A percentile compares a stretch with the other conserved stretches of the same genome.
Evolutionary conservation across 2,888 invertebrate species (phyloP).

Genomic region (Scaptomyza reducta): DNA sequence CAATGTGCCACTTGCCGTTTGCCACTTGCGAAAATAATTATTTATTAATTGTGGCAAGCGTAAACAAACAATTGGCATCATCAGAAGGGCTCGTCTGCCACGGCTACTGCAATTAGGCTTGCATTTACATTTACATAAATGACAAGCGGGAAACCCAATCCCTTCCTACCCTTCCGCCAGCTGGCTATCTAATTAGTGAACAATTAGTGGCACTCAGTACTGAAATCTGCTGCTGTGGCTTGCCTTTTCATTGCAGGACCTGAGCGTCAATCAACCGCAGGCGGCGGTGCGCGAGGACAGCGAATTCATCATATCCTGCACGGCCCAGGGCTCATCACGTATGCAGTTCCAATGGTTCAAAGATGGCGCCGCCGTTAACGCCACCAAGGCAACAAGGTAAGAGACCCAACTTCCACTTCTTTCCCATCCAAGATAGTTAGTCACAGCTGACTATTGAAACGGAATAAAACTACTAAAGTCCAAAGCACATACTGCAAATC

Average conservation of each 20-base stretch:
- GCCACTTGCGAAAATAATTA: constrained; percentile 64
- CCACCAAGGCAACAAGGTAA: constrained; percentile 90
- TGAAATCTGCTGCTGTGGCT: constrained; percentile 11
- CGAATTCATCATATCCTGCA: constrained; percentile 91
- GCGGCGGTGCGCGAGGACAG: constrained; percentile 88
- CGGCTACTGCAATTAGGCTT: constrained; percentile 60
- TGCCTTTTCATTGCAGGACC: constrained; percentile 83
- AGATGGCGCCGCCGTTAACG: constrained; percentile 90
- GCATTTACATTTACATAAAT: constrained; percentile 74
- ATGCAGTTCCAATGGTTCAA: constrained; percentile 93
- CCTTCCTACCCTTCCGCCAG: not conserved
- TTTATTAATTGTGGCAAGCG: constrained; percentile 75
- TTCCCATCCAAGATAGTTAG: not conserved
- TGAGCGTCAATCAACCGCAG: constrained; percentile 85
- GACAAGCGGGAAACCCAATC: constrained; percentile 58
- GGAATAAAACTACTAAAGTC: constrained; percentile 21
- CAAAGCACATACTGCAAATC: constrained; percentile 19
- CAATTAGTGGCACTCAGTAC: constrained; percentile 30
- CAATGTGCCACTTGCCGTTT: constrained; percentile 55
- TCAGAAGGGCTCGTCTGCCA: constrained; percentile 41
- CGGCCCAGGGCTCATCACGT: constrained; percentile 90
- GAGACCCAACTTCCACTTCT: constrained; percentile 55
- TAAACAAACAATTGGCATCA: constrained; percentile 66
- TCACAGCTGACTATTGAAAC: constrained; percentile 7
- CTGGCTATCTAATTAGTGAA: constrained; percentile 47